Conservation (phyloP, 2,113 vertebrate genomes). For the Perca flavescens region DNA sequence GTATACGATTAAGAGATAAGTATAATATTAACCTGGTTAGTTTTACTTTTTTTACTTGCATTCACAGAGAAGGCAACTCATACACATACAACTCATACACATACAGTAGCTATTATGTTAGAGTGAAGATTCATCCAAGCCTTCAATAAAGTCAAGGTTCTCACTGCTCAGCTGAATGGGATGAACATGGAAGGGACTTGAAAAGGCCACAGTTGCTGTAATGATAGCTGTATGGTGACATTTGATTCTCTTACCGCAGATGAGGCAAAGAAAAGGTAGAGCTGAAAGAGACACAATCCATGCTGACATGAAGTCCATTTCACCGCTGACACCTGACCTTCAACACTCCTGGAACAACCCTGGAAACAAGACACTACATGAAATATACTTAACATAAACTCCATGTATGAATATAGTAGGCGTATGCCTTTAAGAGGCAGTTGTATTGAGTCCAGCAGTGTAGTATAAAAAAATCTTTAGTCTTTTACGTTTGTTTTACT, state of each 20-base stretch:
- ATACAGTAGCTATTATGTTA: conserved; percentile 11
- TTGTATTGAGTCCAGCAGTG: neutral
- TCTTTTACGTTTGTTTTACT: neutral
- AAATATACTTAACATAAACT: conserved; percentile 1
- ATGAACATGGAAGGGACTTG: conserved; percentile 42
- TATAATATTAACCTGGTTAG: neutral
- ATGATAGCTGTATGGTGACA: conserved; percentile 57
- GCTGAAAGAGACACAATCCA: conserved; percentile 58
- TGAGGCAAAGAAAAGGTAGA: conserved; percentile 66
- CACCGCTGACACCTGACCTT: conserved; percentile 60
- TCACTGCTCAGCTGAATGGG: conserved; percentile 25
- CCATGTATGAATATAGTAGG: neutral
- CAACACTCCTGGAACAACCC: conserved; percentile 43
- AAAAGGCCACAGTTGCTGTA: conserved; percentile 62
- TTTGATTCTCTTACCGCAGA: conserved; percentile 75
- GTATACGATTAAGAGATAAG: neutral
- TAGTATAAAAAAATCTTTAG: neutral
- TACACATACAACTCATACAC: neutral
- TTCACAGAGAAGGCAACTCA: neutral
- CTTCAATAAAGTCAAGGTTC: conserved; percentile 36
- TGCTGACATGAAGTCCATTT: conserved; percentile 72
- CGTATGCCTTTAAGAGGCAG: neutral
- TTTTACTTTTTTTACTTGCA: neutral
- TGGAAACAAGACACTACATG: neutral
- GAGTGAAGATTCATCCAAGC: conserved; percentile 26